Conservation (phyloP, 2,888 invertebrate species). For the Thecocarcelia acutangulata region DNA sequence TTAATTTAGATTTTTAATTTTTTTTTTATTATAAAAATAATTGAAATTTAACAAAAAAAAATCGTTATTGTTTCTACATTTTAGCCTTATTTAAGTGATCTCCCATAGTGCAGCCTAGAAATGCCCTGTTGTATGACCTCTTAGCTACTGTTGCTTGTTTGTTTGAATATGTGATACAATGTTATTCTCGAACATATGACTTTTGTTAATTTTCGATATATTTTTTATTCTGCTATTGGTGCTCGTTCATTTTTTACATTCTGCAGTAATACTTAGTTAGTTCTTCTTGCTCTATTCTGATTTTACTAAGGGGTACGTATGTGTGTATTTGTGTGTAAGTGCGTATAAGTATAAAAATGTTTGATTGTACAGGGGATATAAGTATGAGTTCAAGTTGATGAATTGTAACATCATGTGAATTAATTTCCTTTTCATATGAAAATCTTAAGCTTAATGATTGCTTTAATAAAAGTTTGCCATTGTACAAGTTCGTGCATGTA, state of each 20-base stretch:
- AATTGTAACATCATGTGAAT: constrained; percentile 68
- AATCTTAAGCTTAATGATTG: constrained; percentile 65
- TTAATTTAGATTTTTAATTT: too few relatives aligned
- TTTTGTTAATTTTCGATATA: constrained; percentile 59
- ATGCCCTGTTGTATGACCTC: not conserved
- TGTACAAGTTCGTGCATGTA: not conserved
- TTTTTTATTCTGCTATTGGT: constrained; percentile 9
- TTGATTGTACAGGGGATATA: constrained; percentile 22
- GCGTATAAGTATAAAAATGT: not conserved
- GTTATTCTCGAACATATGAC: constrained; percentile 58
- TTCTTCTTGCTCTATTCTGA: not conserved
- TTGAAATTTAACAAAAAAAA: too few relatives aligned
- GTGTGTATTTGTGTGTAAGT: not conserved
- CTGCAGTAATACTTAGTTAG: constrained; percentile 18
- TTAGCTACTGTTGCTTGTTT: constrained; percentile 6
- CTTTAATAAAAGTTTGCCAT: constrained; percentile 50
- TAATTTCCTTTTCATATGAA: constrained; percentile 65
- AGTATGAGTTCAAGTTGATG: constrained; percentile 65
- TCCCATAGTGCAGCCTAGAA: constrained; percentile 30
- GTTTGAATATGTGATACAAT: constrained; percentile 26
- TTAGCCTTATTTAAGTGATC: not conserved
- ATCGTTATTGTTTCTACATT: too few relatives aligned
- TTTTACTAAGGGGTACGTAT: not conserved
- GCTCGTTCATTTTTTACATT: constrained; percentile 13
- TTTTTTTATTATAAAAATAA: too few relatives aligned